A percentile compares a stretch with the other conserved stretches of the same genome.
Conservation (phyloP, 1,140 invertebrate species). For the Chionoecetes opilio region DNA sequence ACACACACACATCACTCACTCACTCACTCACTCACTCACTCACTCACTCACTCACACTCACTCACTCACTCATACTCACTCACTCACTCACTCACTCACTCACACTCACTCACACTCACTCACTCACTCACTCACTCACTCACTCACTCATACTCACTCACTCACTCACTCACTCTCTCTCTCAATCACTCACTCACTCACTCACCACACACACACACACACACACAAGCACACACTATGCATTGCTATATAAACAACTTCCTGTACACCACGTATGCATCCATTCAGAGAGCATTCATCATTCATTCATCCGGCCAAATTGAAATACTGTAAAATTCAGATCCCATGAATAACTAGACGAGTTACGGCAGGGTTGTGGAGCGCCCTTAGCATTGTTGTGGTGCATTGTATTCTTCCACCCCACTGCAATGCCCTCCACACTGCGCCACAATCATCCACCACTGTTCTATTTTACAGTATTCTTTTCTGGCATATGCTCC, state of each 20-base stretch:
- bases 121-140: conserved; percentile 1
- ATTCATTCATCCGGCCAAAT: neutral
- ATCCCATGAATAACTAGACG: neutral
- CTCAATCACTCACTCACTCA: conserved; percentile 8
- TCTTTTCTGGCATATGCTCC: neutral
- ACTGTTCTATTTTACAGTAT: neutral
- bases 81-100: neutral
- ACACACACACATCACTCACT: neutral
- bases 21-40: neutral
- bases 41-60: neutral
- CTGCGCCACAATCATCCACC: neutral
- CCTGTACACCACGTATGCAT: neutral
- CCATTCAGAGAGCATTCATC: neutral
- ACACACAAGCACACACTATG: conserved; percentile 10
- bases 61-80: too few relatives aligned
- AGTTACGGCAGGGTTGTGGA: neutral
- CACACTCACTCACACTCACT: conserved; percentile 19
- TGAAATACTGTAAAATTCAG: conserved; percentile 22
- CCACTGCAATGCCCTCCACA: neutral
- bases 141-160: conserved; percentile 23
- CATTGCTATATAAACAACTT: neutral
- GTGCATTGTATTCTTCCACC: neutral
- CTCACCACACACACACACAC: conserved; percentile 46
- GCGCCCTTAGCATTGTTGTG: neutral
- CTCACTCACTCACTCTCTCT: conserved; percentile 18